Evolutionary conservation across 2,113 vertebrate species (phyloP).

Genomic region (Trochalopteron elliotii): DNA sequence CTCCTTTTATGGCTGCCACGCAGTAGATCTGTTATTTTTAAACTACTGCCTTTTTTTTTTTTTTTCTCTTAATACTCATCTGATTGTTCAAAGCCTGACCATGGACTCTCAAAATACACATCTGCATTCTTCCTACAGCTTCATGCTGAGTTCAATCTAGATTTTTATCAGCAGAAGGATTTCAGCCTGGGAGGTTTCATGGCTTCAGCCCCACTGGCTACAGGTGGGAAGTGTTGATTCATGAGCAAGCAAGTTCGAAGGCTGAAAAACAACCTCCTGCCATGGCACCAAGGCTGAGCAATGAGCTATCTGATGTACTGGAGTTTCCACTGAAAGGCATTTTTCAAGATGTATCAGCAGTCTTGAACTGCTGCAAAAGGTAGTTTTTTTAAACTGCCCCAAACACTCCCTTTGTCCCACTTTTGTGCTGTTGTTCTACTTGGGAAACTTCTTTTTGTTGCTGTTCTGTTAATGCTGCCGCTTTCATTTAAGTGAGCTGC

Average conservation of each 20-base stretch:
- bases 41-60: conserved; percentile 10
- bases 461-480: not conserved
- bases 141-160: conserved; percentile 4
- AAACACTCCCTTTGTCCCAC: not conserved
- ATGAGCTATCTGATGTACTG: not conserved
- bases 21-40: conserved; percentile 58
- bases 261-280: conserved; percentile 25
- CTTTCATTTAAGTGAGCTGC: not conserved
- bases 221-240: conserved; percentile 44
- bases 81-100: conserved; percentile 41
- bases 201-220: not conserved
- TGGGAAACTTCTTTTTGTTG: not conserved
- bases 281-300: not conserved
- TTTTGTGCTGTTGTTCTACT: not conserved
- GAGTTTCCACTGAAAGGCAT: conserved; percentile 5
- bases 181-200: not conserved
- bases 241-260: not conserved
- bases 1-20: conserved; percentile 54
- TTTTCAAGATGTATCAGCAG: conserved; percentile 14
- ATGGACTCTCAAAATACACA: conserved; percentile 55
- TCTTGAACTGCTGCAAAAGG: not conserved
- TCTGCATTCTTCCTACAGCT: conserved; percentile 35
- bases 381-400: conserved; percentile 7
- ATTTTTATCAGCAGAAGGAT: conserved; percentile 52
- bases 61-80: conserved; percentile 43